phyloP scores from a whole-genome alignment of 2,888 invertebrate species.

The Parascotia fuliginaria region DNA sequence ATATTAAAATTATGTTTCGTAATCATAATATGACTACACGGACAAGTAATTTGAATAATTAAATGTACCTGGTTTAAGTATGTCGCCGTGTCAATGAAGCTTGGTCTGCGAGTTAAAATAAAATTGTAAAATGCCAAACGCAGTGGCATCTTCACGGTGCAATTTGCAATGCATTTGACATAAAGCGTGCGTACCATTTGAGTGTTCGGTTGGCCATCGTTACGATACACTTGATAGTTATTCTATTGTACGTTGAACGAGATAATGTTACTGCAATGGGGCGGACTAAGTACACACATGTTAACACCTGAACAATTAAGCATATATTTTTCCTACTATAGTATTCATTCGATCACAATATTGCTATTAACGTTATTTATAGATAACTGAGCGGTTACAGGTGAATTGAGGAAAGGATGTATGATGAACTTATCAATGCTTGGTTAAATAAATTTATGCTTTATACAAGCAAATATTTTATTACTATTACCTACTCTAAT shows the following conservation, averaged over 20 bases:
- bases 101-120: slow-evolving; percentile 47
- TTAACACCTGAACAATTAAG: slow-evolving; percentile 3
- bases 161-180: slow-evolving; percentile 65
- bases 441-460: too few species aligned
- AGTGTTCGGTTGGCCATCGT: slow-evolving; percentile 59
- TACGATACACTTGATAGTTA: slow-evolving; percentile 70
- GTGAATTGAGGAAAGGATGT: too few species aligned
- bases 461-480: too few species aligned
- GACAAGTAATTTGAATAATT: slow-evolving; percentile 8
- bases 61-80: slow-evolving; percentile 19
- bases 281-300: slow-evolving; percentile 43
- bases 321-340: background rate
- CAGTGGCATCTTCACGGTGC: slow-evolving; percentile 50
- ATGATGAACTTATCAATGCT: too few species aligned
- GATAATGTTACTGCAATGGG: slow-evolving; percentile 61
- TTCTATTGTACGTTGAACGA: slow-evolving; percentile 68
- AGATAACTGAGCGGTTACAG: too few species aligned
- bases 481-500: too few species aligned
- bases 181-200: slow-evolving; percentile 68
- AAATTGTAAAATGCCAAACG: slow-evolving; percentile 55
- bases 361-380: too few species aligned
- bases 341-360: background rate
- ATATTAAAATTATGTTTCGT: too few species aligned
- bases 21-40: slow-evolving; percentile 14
- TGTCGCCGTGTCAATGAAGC: slow-evolving; percentile 40